Conservation (phyloP, 2,797 vertebrate genomes). For the Neostethus bicornis region DNA sequence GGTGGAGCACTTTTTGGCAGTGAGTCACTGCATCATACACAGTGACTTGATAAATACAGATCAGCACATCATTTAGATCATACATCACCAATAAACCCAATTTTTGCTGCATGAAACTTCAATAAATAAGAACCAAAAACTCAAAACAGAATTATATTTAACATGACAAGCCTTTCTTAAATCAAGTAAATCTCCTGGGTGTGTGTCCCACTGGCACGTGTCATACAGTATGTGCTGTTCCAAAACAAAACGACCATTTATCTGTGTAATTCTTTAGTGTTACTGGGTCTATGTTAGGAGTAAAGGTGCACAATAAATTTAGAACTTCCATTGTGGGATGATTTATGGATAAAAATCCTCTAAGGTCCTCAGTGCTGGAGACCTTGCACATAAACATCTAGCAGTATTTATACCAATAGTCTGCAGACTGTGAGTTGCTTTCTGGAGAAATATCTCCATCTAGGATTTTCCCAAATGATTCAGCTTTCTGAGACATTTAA, state of each 20-base stretch:
- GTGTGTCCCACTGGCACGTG: not conserved
- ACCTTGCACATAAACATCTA: not conserved
- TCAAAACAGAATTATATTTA: not conserved
- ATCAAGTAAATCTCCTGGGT: not conserved
- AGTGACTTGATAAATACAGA: too few relatives aligned
- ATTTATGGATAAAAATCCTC: not conserved
- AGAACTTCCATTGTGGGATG: not conserved
- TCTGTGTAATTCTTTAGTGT: not conserved
- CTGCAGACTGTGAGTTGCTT: not conserved
- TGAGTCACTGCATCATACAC: too few relatives aligned
- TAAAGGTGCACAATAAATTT: slow-evolving; percentile 5
- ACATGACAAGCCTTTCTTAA: not conserved
- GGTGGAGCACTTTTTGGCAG: too few relatives aligned
- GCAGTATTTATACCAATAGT: not conserved
- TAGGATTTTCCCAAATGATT: not conserved
- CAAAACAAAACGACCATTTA: not conserved
- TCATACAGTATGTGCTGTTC: not conserved
- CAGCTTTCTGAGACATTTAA: not conserved
- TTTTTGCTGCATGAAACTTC: too few relatives aligned
- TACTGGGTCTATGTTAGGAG: not conserved
- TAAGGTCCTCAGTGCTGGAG: not conserved
- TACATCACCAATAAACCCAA: too few relatives aligned
- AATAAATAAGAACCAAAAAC: too few relatives aligned
- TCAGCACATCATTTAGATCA: too few relatives aligned
- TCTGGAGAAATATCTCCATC: not conserved